phyloP scores from a whole-genome alignment of 1,140 invertebrate genomes.

The Goniozus legneri region DNA sequence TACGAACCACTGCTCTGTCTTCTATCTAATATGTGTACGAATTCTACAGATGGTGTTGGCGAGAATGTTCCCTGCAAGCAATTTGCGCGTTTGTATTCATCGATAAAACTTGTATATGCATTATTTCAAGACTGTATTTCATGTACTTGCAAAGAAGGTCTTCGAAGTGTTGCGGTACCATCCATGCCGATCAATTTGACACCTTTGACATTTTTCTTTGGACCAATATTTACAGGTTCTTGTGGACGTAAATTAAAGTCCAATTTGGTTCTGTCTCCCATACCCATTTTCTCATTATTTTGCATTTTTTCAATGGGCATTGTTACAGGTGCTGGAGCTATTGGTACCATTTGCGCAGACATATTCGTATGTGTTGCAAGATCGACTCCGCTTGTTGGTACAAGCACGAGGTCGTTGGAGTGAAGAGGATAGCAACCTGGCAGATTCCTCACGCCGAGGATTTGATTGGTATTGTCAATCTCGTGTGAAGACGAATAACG shows the following conservation, averaged over 20 bases:
- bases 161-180: conserved; percentile 31
- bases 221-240: conserved; percentile 22
- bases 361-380: conserved; percentile 8
- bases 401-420: conserved; percentile 24
- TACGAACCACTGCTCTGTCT: conserved; percentile 47
- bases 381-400: too few relatives aligned
- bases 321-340: conserved; percentile 11
- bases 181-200: conserved; percentile 52
- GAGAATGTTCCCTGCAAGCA: conserved; percentile 46
- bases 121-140: not conserved
- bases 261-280: conserved; percentile 40
- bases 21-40: conserved; percentile 51
- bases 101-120: conserved; percentile 2
- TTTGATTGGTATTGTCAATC: conserved; percentile 27
- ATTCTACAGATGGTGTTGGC: conserved; percentile 51
- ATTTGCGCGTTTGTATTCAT: conserved; percentile 1
- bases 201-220: conserved; percentile 47
- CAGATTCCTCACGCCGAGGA: conserved; percentile 45
- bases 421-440: too few relatives aligned
- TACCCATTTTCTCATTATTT: conserved; percentile 24
- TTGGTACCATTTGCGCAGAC: conserved; percentile 13
- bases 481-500: not conserved
- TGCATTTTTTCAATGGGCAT: conserved; percentile 19
- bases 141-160: conserved; percentile 46
- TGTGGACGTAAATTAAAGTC: conserved; percentile 44